Evolutionary conservation across 2,888 invertebrate genomes (phyloP).

Genomic region (Lycocerus yunnanus): DNA sequence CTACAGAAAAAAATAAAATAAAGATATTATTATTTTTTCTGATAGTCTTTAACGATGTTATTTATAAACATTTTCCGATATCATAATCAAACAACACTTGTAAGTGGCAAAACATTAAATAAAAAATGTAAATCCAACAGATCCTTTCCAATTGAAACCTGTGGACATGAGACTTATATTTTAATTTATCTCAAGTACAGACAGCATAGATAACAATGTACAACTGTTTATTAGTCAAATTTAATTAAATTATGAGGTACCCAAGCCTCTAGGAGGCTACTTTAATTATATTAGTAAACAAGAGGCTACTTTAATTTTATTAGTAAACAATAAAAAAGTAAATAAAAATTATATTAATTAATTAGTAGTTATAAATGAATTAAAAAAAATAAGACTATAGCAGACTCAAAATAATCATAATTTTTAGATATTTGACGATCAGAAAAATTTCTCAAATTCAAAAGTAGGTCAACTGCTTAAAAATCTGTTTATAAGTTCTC

Average conservation of each 20-base stretch:
- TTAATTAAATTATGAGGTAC: neutral
- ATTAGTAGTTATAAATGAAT: no score
- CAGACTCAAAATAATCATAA: no score
- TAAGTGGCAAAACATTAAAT: neutral
- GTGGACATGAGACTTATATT: neutral
- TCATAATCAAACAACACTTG: neutral
- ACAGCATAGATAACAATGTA: neutral
- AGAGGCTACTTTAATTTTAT: no score
- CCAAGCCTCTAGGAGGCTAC: no score
- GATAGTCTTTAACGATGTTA: no score
- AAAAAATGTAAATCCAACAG: neutral
- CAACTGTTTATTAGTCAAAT: neutral
- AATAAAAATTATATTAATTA: no score
- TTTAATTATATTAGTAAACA: no score
- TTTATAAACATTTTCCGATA: neutral
- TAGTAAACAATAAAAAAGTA: no score
- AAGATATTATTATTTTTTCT: no score
- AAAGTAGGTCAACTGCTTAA: neutral
- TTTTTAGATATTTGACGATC: neutral
- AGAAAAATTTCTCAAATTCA: neutral
- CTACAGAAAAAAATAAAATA: no score
- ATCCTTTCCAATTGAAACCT: neutral
- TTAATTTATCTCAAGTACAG: neutral
- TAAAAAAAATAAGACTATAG: no score
- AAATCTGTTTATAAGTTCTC: neutral